These are phyloP conservation scores for Caenorhabditis sulstoni DNA, from an alignment of 2,888 invertebrate genomes.

Conservation along the genomic window DNA sequence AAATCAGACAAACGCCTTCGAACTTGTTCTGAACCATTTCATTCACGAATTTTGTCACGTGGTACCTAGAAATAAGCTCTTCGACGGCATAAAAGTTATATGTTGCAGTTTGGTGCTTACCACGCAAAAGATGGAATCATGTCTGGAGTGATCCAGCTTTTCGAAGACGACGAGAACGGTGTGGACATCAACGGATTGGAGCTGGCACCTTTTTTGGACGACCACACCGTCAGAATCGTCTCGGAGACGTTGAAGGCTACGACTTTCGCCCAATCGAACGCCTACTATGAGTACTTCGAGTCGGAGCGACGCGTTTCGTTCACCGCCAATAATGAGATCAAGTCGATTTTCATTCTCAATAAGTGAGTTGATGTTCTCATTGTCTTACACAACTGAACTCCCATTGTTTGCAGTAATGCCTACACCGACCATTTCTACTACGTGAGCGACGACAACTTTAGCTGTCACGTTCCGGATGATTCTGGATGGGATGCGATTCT, in stretches of 20 bases:
- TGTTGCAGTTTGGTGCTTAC: background rate
- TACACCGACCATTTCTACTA: conserved; percentile 14
- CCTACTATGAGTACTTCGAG: background rate
- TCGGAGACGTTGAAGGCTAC: background rate
- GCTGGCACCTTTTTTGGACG: background rate
- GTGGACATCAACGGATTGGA: background rate
- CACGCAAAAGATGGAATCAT: conserved; percentile 11
- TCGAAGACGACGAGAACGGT: background rate
- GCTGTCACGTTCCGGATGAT: background rate
- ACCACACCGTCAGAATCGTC: conserved; percentile 7
- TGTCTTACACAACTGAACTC: too few species aligned
- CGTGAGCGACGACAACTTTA: background rate
- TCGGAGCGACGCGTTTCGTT: background rate
- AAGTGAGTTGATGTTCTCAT: conserved; percentile 6
- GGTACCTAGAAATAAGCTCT: background rate
- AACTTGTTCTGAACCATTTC: background rate
- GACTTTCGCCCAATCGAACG: background rate
- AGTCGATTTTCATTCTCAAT: conserved; percentile 7
- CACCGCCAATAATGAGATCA: background rate
- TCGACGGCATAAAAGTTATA: background rate
- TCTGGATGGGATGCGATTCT: conserved; percentile 16
- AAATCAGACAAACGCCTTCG: background rate
- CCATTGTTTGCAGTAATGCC: conserved; percentile 7
- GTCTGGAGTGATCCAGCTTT: conserved; percentile 9
- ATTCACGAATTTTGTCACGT: background rate